A percentile compares a stretch with the other conserved stretches of the same genome.
Conservation (phyloP, 2,888 invertebrate species). For the Caprella mutica region DNA sequence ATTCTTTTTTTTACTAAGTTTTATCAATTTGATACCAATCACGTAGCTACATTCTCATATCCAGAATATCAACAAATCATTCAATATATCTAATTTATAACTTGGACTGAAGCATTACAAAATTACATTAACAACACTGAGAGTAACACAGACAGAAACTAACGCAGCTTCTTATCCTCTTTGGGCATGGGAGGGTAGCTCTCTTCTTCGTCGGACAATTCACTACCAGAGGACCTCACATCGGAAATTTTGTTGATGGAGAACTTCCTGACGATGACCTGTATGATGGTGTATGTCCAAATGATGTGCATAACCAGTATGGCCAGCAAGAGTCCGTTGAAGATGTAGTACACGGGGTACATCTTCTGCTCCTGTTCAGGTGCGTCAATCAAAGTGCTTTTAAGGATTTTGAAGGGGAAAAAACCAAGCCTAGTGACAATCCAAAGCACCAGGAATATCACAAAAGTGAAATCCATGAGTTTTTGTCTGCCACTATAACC, state of each 20-base stretch:
- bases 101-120: too few species aligned
- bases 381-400: constrained; percentile 70
- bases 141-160: too few species aligned
- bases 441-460: constrained; percentile 81
- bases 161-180: too few species aligned
- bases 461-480: constrained; percentile 75
- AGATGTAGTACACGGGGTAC: constrained; percentile 76
- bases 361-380: constrained; percentile 78
- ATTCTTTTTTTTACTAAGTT: too few species aligned
- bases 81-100: too few species aligned
- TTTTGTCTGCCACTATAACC: constrained; percentile 83
- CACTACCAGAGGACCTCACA: constrained; percentile 20
- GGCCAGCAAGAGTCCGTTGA: constrained; percentile 69
- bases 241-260: constrained; percentile 14
- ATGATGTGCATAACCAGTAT: constrained; percentile 70
- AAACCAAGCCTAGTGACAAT: constrained; percentile 75
- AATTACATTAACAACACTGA: too few species aligned
- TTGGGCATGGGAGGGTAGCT: not conserved
- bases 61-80: too few species aligned
- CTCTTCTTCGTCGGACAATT: constrained; percentile 17
- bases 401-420: constrained; percentile 68
- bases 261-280: constrained; percentile 35
- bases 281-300: constrained; percentile 89
- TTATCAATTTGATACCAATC: too few species aligned
- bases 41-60: too few species aligned